phyloP scores from a whole-genome alignment of 2,888 invertebrate genomes.

The Platycheirus rosarum region DNA sequence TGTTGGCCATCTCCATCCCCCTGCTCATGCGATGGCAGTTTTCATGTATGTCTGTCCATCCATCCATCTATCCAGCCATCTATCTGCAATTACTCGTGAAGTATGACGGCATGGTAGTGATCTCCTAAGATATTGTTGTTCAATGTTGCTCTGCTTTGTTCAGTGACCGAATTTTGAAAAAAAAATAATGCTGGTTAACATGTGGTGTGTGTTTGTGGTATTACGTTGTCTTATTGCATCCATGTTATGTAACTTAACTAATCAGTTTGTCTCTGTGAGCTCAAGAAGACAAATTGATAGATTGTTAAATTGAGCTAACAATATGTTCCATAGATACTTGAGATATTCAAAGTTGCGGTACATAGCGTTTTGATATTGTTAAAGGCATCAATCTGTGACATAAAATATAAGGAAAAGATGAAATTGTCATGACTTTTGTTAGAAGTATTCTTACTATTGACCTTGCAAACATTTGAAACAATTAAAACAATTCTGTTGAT shows the following conservation, averaged over 20 bases:
- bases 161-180: slow-evolving; percentile 65
- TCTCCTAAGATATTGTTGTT: slow-evolving; percentile 34
- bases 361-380: slow-evolving; percentile 54
- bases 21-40: slow-evolving; percentile 19
- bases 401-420: too few relatives aligned
- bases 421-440: too few relatives aligned
- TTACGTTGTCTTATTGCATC: slow-evolving; percentile 20
- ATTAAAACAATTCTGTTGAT: too few relatives aligned
- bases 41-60: slow-evolving; percentile 41
- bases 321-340: slow-evolving; percentile 49
- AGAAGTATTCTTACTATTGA: too few relatives aligned
- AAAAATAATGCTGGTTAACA: slow-evolving; percentile 1
- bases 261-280: slow-evolving; percentile 56
- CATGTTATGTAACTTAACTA: slow-evolving; percentile 55
- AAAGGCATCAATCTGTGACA: too few relatives aligned
- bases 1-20: slow-evolving; percentile 1
- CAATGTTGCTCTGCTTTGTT: slow-evolving; percentile 52
- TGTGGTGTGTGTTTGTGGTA: not conserved
- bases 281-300: slow-evolving; percentile 58
- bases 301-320: slow-evolving; percentile 72
- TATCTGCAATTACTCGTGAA: slow-evolving; percentile 73
- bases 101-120: slow-evolving; percentile 72
- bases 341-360: slow-evolving; percentile 43
- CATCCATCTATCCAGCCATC: slow-evolving; percentile 59
- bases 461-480: too few relatives aligned